Conservation (phyloP, 2,113 vertebrate genomes). For the Hepsetus odoe region DNA sequence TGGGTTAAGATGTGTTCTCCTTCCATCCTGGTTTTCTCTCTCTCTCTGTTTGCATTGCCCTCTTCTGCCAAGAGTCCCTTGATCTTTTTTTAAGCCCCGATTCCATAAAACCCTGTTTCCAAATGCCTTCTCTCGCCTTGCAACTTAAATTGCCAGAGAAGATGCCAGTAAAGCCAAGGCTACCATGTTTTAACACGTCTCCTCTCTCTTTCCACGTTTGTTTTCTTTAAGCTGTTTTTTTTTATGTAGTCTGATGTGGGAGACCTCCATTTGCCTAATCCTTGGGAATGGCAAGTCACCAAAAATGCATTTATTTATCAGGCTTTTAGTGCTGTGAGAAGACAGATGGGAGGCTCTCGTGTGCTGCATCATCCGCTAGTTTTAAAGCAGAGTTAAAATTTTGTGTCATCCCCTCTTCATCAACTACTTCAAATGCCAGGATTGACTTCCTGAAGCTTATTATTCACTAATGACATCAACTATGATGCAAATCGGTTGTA, state of each 20-base stretch:
- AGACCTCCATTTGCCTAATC: constrained; percentile 52
- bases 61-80: constrained; percentile 41
- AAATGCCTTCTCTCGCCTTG: constrained; percentile 3
- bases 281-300: constrained; percentile 24
- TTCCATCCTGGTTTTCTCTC: background rate
- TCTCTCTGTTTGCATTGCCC: constrained; percentile 15
- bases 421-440: too few relatives aligned
- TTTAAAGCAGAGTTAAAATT: too few relatives aligned
- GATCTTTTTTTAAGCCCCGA: constrained; percentile 53
- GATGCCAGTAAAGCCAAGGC: constrained; percentile 17
- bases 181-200: constrained; percentile 1
- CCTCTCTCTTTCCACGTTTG: constrained; percentile 2
- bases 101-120: constrained; percentile 43
- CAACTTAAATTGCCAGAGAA: constrained; percentile 9
- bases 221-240: constrained; percentile 16
- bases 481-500: too few relatives aligned
- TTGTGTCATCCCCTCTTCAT: too few relatives aligned
- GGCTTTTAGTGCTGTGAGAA: too few relatives aligned
- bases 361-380: too few relatives aligned
- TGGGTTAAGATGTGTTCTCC: constrained; percentile 27
- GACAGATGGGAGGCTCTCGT: too few relatives aligned
- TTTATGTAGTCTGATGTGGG: constrained; percentile 11
- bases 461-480: too few relatives aligned
- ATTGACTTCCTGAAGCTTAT: too few relatives aligned
- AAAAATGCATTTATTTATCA: too few relatives aligned